Base-by-base conservation (phyloP, 2,888 invertebrate species). In the Lepidochrysops patricia region DNA sequence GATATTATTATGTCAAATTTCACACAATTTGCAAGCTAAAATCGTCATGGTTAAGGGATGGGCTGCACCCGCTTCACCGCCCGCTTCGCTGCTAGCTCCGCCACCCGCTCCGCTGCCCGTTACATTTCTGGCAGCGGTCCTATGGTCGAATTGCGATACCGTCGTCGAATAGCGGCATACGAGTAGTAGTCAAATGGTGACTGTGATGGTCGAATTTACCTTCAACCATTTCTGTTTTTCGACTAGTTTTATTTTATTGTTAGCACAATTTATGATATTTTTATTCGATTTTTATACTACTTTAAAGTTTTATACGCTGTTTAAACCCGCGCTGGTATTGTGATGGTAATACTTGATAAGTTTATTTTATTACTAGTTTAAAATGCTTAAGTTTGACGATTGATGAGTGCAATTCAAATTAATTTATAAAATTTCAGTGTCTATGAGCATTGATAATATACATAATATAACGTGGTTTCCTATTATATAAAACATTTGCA, bases 231-330 rank as follows among this genome's bases (percentile, higher is more conserved):
- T 12, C 9, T 32, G 32, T 54, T 19, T 29, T 15, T 6, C 54
- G 29, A 54, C 29, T 15, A 54, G 19, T 54, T 54, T 32, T 19
- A 54, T 32, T 54, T 32, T 32, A 29, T 13, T 54, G 19, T 23
- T 5, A 15, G 15, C 13, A 54, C 32, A 32, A 32, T 54, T 54
- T 54, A 54, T 54, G 19, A 32, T 32, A 54, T 54, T 54, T 54
- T 54, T 54, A 54, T 50, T 26, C 27, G 54, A 29, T 27, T 54
- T 54, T 54, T 54, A 54, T 54, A 15, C 32, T 9, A 54, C n/a
- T 54, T 32, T n/a, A 32, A 54, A 54, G 54, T 54, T 54, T 54
- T 54, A 54, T 23, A 43, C 43, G 19, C 43, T 19, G 19, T 23
- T 43, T 43, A 12, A 43, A 43, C 23, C 19, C 19, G 4, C 2